Evolutionary conservation across 2,113 vertebrate species (phyloP).

Genomic region (Jacana jacana): DNA sequence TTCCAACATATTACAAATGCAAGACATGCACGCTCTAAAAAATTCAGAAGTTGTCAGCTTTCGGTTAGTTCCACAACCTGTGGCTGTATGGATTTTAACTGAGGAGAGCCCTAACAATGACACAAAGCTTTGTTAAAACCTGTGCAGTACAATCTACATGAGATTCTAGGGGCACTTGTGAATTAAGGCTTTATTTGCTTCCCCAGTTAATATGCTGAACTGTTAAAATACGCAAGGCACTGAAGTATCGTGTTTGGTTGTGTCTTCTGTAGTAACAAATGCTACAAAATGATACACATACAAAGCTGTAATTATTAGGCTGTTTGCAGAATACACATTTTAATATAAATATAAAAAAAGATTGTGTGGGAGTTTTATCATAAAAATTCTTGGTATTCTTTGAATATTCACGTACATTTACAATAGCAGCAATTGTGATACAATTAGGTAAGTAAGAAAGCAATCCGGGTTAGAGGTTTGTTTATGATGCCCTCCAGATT

Average conservation of each 20-base stretch:
- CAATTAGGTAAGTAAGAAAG: conserved; percentile 5
- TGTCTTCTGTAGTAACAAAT: conserved; percentile 24
- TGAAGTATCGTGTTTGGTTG: conserved; percentile 5
- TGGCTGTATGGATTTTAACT: background rate
- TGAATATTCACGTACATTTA: conserved; percentile 55
- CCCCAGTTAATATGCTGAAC: background rate
- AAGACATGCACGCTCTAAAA: background rate
- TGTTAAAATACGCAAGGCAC: conserved; percentile 60
- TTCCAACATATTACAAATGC: background rate
- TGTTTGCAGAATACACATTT: conserved; percentile 46
- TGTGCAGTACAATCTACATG: background rate
- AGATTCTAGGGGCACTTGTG: background rate
- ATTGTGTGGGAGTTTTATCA: background rate
- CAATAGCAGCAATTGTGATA: conserved; percentile 58
- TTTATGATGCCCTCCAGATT: background rate
- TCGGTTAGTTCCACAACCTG: background rate
- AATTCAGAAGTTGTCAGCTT: background rate
- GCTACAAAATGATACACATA: conserved; percentile 40
- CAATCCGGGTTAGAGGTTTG: background rate
- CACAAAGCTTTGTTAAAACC: background rate
- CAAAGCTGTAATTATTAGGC: conserved; percentile 49
- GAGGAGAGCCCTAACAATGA: background rate
- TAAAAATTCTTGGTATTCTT: conserved; percentile 52
- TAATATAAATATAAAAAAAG: conserved; percentile 63
- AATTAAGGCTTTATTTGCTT: background rate